Conservation (phyloP, 2,888 invertebrate species). For the Cenopis cana region DNA sequence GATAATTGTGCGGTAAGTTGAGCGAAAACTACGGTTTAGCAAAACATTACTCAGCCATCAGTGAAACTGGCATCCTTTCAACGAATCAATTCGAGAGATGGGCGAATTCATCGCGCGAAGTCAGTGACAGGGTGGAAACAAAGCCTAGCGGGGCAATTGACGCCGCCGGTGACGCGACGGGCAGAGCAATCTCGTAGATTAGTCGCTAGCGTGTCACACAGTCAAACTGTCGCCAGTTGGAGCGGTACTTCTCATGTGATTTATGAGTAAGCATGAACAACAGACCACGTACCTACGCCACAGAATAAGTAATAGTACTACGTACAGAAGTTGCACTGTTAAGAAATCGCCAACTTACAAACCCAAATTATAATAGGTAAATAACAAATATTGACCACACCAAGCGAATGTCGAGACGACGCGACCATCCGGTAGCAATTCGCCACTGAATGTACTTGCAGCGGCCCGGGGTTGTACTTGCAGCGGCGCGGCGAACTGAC, state of each 20-base stretch:
- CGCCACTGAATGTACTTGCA: no score
- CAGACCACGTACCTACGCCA: no score
- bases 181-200: conserved; percentile 21
- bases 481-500: no score
- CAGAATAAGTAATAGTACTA: no score
- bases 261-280: background rate
- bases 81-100: conserved; percentile 29
- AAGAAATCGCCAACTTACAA: no score
- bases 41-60: conserved; percentile 31
- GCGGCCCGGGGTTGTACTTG: no score
- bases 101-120: conserved; percentile 19
- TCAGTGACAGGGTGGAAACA: conserved; percentile 16
- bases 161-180: conserved; percentile 20
- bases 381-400: no score
- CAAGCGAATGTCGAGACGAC: no score
- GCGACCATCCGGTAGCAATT: no score
- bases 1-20: conserved; percentile 26
- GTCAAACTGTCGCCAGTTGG: conserved; percentile 21
- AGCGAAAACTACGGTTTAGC: conserved; percentile 9
- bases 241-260: conserved; percentile 6
- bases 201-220: conserved; percentile 15
- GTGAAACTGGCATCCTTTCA: conserved; percentile 37
- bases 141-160: conserved; percentile 32
- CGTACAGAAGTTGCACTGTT: no score
- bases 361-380: no score